Evolutionary conservation across 2,113 vertebrate genomes (phyloP).

Genomic region (Tursiops truncatus): DNA sequence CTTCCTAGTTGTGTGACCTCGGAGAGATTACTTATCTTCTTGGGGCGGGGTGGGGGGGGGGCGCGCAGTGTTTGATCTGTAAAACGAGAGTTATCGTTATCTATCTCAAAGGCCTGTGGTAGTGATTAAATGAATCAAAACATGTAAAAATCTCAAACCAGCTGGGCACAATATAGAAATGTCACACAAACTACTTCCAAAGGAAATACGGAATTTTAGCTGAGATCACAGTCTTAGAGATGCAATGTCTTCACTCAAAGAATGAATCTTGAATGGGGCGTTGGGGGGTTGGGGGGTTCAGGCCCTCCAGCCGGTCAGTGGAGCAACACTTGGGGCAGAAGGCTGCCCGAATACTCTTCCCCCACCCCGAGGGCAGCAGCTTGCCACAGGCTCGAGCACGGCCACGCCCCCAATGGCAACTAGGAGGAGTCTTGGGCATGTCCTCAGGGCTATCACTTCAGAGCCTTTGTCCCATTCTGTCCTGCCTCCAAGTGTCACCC

Average conservation of each 20-base stretch:
- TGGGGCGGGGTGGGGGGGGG: no score
- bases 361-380: not conserved
- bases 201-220: not conserved
- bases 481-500: not conserved
- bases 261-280: not conserved
- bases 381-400: not conserved
- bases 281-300: not conserved
- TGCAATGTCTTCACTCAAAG: not conserved
- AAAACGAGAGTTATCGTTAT: not conserved
- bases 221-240: not conserved
- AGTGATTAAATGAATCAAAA: not conserved
- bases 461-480: not conserved
- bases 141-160: not conserved
- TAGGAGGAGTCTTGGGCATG: not conserved
- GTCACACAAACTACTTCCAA: not conserved
- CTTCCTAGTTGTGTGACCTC: not conserved
- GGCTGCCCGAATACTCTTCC: accelerated
- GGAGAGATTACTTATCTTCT: not conserved
- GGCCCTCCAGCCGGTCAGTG: not conserved
- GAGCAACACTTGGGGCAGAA: not conserved
- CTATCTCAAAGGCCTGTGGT: not conserved
- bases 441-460: not conserved
- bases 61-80: not conserved
- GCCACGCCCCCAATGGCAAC: not conserved
- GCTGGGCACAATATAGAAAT: not conserved